A percentile compares a stretch with the other conserved stretches of the same genome.
These are phyloP conservation scores for Dolichallabes microphthalmus DNA, from an alignment of 2,113 vertebrate genomes.

Conservation along the genomic window DNA sequence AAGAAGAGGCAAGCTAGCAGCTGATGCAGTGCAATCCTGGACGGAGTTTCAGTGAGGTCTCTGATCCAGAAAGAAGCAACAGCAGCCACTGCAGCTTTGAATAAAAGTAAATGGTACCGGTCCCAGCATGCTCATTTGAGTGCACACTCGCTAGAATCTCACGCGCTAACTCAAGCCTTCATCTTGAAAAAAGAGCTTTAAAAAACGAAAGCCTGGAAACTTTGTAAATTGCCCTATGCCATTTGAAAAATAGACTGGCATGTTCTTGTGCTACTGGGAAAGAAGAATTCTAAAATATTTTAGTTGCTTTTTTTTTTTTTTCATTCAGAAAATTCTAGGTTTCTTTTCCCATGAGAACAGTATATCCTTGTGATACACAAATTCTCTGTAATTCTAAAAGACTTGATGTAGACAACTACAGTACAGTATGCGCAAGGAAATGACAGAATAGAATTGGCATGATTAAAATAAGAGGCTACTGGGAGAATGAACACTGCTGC, in stretches of 20 bases:
- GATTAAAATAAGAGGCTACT: conserved; percentile 1
- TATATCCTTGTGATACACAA: not conserved
- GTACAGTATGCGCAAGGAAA: not conserved
- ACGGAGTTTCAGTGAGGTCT: conserved; percentile 31
- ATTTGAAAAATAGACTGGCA: not conserved
- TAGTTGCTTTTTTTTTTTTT: not conserved
- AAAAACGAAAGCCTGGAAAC: conserved; percentile 15
- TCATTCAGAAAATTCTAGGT: not conserved
- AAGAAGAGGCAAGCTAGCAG: conserved; percentile 29
- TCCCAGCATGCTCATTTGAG: conserved; percentile 22
- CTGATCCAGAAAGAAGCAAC: conserved; percentile 36
- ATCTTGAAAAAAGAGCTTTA: conserved; percentile 4
- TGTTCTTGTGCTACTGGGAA: not conserved
- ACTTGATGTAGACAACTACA: not conserved
- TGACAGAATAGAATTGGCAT: not conserved
- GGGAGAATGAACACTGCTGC: not conserved
- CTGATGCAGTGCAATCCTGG: conserved; percentile 26
- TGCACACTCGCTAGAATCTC: not conserved
- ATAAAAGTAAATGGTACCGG: conserved; percentile 38
- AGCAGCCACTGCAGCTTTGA: conserved; percentile 43
- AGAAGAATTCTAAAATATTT: conserved; percentile 7
- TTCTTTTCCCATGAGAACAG: not conserved
- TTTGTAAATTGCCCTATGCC: conserved; percentile 21
- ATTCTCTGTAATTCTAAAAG: not conserved
- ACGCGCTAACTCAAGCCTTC: conserved; percentile 11